Evolutionary conservation across 2,888 invertebrate genomes (phyloP), one percentile per base, ranked within the genome.

Genomic region (Aradus depressus): DNA sequence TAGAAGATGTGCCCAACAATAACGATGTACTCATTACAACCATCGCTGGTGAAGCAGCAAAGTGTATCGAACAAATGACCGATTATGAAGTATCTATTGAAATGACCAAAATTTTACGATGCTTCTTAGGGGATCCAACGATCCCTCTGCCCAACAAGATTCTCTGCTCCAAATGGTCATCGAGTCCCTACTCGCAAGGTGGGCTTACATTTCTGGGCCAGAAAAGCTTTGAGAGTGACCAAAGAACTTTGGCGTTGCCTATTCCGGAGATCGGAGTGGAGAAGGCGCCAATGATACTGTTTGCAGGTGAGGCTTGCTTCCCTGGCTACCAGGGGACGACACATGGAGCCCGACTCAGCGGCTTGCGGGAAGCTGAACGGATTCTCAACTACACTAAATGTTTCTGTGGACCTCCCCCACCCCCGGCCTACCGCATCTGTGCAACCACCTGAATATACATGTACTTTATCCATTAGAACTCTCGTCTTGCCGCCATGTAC

Each of bases 301-400:
- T 88, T 66, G 87, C 87, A 12, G 88, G 88, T 1, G 88, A 88
- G 68, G 86, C 86, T 1, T 86, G 86, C 0, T 79, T 81, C 28
- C 75, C 80, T 1, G 79, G 81, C 16, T 81, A 82, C 60, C 84
- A 80, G 59, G 83, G 84, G 19, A 85, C 85, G 2, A 79, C 81
- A 0, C 86, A 88, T 61, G 88, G 85, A 2, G 87, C 87, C 4
- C 72, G 84, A 53, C 66, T 83, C 43, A 84, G 85, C 62, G 88
- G 88, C 1, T 79, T 87, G 58, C 72, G 86, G 28, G 87, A 87
- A 69, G 87, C 88, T 0, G 79, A 86, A 63, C 74, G 84, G 55
- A 75, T 86, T 53, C 72, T 81, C 58, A 72, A 77, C n/a, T 19
- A 55, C 12, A 57, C 56, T 3, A 56, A 52, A 37, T 28, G 53